These are phyloP conservation scores for Drosophila neonasuta DNA, from an alignment of 2,888 invertebrate genomes.

Conservation along the genomic window DNA sequence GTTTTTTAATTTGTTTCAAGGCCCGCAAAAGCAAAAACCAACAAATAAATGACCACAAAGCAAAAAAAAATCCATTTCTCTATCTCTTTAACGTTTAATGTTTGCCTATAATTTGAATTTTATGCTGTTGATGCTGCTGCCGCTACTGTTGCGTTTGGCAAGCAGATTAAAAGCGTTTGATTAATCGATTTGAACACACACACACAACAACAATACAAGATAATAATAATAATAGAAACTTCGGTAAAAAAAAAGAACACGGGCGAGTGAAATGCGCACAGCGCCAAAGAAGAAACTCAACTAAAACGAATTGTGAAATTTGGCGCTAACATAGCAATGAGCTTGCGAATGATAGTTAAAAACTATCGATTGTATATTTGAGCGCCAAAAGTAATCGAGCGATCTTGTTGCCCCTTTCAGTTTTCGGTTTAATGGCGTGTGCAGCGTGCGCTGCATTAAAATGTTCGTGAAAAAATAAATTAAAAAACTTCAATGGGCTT, in stretches of 20 bases:
- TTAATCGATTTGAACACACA: slow-evolving; percentile 39
- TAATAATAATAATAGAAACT: slow-evolving; percentile 11
- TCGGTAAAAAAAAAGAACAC: slow-evolving; percentile 10
- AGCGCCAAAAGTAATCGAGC: slow-evolving; percentile 8
- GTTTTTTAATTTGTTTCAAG: slow-evolving; percentile 68
- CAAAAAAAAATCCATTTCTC: slow-evolving; percentile 29
- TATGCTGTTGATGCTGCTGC: slow-evolving; percentile 14
- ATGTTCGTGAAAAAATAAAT: slow-evolving; percentile 32
- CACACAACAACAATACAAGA: slow-evolving; percentile 29
- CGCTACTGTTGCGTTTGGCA: slow-evolving; percentile 37
- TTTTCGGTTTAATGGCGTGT: not conserved
- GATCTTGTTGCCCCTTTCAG: slow-evolving; percentile 1
- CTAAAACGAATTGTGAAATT: slow-evolving; percentile 9
- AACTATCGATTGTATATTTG: not conserved
- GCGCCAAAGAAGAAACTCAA: slow-evolving; percentile 30
- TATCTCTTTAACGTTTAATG: slow-evolving; percentile 39
- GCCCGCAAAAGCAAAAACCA: slow-evolving; percentile 48
- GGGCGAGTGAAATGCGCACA: slow-evolving; percentile 22
- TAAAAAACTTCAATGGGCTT: slow-evolving; percentile 61
- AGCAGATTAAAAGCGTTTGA: slow-evolving; percentile 39
- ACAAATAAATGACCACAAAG: slow-evolving; percentile 50
- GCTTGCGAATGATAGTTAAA: slow-evolving; percentile 19
- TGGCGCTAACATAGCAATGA: slow-evolving; percentile 16
- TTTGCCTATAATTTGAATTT: slow-evolving; percentile 26
- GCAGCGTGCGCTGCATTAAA: slow-evolving; percentile 26